Base-by-base conservation (phyloP, 2,888 invertebrate genomes). In the Dendrolimus pini region DNA sequence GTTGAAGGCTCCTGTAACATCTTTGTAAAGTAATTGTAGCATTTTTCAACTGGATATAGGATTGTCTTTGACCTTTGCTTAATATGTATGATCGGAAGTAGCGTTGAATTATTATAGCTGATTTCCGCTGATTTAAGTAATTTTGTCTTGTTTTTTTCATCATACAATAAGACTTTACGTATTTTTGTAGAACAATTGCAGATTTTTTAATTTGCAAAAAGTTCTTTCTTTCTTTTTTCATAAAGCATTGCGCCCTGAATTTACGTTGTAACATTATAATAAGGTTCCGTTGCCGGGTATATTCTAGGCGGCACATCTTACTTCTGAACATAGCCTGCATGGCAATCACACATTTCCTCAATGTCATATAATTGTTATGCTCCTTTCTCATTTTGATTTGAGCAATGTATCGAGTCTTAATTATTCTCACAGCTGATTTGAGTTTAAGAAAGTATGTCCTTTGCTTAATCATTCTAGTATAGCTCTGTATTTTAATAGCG, bases 321-420 rank as follows among this genome's bases (percentile, higher is more conserved):
- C 89, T 82, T 54, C 92, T 89, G 62, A 79, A 86, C 18, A 80
- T 73, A 54, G 87, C 80, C 68, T 94, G 94, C 6, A 93, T 61
- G 30, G 78, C 71, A 8, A 91, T 67, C 2, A 73, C 80, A 0
- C 83, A 82, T 41, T 67, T 60, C 41, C 75, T 83, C 18, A 83
- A 71, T 62, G 77, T 71, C 63, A 78, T 71, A 69, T 77, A 82
- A 53, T 72, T 78, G 41, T 69, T 55, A 58, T 73, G 72, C n/a
- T 77, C 62, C 60, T 63, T 65, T 74, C 81, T 83, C 87, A 91
- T 80, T 70, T 78, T 61, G 13, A 72, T 61, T 66, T 89, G 30
- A 63, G 84, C 82, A 57, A 64, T 71, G 57, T 82, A 87, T 41
- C 66, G 70, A 13, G 70, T 64, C 68, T 81, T 78, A 55, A 82